Conservation (phyloP, 2,888 invertebrate species). For the Eilema depressum region DNA sequence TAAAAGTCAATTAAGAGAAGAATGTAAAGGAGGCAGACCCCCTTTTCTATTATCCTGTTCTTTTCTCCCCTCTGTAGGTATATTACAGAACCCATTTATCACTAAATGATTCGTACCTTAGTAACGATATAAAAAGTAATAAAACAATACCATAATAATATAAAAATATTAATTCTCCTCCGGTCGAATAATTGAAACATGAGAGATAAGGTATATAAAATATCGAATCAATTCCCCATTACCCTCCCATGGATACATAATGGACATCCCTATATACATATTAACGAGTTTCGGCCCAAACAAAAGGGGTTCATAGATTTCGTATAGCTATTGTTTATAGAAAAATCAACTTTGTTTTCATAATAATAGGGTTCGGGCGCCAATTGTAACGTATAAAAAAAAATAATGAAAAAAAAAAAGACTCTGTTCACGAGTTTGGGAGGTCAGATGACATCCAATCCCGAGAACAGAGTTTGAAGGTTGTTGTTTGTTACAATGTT, state of each 20-base stretch:
- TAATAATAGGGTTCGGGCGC: neutral
- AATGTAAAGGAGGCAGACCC: neutral
- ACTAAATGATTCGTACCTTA: neutral
- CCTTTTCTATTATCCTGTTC: neutral
- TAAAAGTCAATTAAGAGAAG: too few species aligned
- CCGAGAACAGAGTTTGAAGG: too few species aligned
- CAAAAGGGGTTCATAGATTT: constrained; percentile 47
- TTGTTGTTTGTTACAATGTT: too few species aligned
- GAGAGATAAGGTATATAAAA: constrained; percentile 34
- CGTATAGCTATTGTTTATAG: constrained; percentile 28
- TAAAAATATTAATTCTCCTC: neutral
- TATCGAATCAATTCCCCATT: constrained; percentile 49
- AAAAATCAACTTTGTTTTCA: constrained; percentile 27
- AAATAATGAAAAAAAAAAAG: too few species aligned
- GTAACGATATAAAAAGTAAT: neutral
- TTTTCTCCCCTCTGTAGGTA: neutral
- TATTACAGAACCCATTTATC: neutral
- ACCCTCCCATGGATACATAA: constrained; percentile 39
- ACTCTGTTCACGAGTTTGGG: too few species aligned
- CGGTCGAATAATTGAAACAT: constrained; percentile 44
- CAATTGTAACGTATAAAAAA: too few species aligned
- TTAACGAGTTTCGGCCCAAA: constrained; percentile 32
- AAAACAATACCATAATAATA: neutral
- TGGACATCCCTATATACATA: constrained; percentile 36
- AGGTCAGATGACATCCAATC: too few species aligned